Conservation (phyloP, 2,888 invertebrate genomes). For the Syrista parreyssii region DNA sequence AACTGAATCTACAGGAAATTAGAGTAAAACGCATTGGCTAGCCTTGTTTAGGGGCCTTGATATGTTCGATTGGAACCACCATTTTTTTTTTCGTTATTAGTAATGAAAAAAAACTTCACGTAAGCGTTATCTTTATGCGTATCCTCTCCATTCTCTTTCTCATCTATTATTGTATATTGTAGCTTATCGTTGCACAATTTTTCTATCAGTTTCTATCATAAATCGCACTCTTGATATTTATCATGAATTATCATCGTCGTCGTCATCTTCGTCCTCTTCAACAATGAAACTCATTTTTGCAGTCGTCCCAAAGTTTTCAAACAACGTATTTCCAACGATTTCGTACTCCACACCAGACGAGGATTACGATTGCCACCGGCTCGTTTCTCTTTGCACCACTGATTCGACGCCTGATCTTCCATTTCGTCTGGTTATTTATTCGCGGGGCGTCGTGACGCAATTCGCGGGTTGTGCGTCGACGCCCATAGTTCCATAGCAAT, state of each 20-base stretch:
- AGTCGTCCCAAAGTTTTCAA: too few relatives aligned
- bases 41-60: slow-evolving; percentile 48
- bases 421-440: neutral
- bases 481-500: neutral
- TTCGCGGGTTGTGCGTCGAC: neutral
- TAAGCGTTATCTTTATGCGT: neutral
- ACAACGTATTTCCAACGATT: neutral
- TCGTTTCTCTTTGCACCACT: neutral
- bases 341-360: neutral
- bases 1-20: slow-evolving; percentile 47
- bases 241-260: neutral
- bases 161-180: neutral
- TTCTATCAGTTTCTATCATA: neutral
- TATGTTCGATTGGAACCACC: slow-evolving; percentile 56
- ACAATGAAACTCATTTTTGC: neutral
- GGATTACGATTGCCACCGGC: neutral
- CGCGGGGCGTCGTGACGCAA: too few relatives aligned
- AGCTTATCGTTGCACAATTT: neutral
- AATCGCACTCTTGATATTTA: neutral
- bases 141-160: neutral
- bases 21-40: slow-evolving; percentile 49
- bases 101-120: neutral
- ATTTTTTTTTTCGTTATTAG: slow-evolving; percentile 15
- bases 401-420: neutral
- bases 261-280: neutral